These are phyloP conservation scores for Xiphophorus birchmanni DNA, from an alignment of 2,797 vertebrate species.

Conservation along the genomic window DNA sequence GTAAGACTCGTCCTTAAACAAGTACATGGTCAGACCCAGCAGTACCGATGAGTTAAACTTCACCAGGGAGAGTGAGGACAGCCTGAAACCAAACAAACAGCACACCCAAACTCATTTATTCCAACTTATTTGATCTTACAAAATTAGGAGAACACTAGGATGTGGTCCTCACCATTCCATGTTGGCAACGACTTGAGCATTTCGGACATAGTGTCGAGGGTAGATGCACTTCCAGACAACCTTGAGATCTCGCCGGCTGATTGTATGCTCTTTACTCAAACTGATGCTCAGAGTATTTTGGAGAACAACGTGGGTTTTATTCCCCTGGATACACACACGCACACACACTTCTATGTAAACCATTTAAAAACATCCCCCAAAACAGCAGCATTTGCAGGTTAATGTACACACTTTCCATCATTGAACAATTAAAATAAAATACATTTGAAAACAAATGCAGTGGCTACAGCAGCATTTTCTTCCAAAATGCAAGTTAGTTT, in stretches of 20 bases:
- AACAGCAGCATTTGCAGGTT: neutral
- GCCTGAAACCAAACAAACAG: slow-evolving; percentile 35
- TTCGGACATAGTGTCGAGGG: slow-evolving; percentile 61
- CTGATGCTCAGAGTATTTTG: slow-evolving; percentile 65
- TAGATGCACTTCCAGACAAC: slow-evolving; percentile 75
- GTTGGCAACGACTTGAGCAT: slow-evolving; percentile 46
- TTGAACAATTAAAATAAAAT: neutral
- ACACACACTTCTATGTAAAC: neutral
- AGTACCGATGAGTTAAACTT: slow-evolving; percentile 62
- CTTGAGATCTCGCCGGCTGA: slow-evolving; percentile 62
- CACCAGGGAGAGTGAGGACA: slow-evolving; percentile 54
- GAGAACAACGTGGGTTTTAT: slow-evolving; percentile 71
- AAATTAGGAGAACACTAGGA: neutral
- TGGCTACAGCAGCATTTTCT: neutral
- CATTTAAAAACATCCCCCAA: neutral
- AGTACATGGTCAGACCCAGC: slow-evolving; percentile 66
- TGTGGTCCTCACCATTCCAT: slow-evolving; percentile 58
- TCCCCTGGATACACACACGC: slow-evolving; percentile 54
- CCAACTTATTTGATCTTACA: neutral
- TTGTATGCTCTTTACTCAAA: slow-evolving; percentile 40
- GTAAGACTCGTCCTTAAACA: slow-evolving; percentile 60
- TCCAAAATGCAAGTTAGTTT: neutral
- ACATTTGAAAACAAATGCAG: neutral
- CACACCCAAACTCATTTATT: neutral
- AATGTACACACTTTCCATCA: neutral